Base-by-base conservation (phyloP, 2,113 vertebrate genomes). In the Eurypyga helias region DNA sequence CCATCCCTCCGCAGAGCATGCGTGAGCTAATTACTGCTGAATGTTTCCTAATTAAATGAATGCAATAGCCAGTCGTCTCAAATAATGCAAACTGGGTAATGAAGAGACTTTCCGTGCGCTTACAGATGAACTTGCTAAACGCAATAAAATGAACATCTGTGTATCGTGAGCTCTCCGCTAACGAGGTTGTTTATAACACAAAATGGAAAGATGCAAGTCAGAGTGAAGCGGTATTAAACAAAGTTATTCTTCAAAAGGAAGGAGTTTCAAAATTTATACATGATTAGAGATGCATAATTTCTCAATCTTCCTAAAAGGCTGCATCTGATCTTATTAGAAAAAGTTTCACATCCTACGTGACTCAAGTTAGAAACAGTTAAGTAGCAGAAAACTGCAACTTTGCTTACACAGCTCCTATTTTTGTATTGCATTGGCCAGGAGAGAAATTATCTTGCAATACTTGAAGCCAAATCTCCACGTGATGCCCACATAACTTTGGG, bases 11-110 rank as follows among this genome's bases (percentile, higher is more conserved):
- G 48, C 72, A 87, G 77, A 2, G 2, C 62, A 24, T 1, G 11
- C 90, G 29, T 0, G 4, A 73, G 75, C 57, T 84, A 76, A 97
- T 91, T 94, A 89, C 36, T 0, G 0, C 69, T 79, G 65, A 5
- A 3, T 64, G 64, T 48, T 41, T 69, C 88, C 83, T 92, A 92
- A 96, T 92, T 96, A 93, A 95, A 90, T 72, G 80, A 95, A 26
- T 6, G 61, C 69, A 84, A 89, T 11, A 87, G 61, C 57, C 88
- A 82, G 65, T 25, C 83, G 45, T 69, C 89, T 38, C 26, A 9
- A 75, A 92, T 45, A 76, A 90, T 5, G 83, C 48, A 36, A 89
- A 28, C 18, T 5, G 55, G 18, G 34, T 83, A 84, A 94, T 54
- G 65, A 95, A 90, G 60, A 90, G 83, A 49, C 36, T 61, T 95